A percentile compares a stretch with the other conserved stretches of the same genome.
phyloP scores from a whole-genome alignment of 2,113 vertebrate genomes.

The Peromyscus maniculatus region DNA sequence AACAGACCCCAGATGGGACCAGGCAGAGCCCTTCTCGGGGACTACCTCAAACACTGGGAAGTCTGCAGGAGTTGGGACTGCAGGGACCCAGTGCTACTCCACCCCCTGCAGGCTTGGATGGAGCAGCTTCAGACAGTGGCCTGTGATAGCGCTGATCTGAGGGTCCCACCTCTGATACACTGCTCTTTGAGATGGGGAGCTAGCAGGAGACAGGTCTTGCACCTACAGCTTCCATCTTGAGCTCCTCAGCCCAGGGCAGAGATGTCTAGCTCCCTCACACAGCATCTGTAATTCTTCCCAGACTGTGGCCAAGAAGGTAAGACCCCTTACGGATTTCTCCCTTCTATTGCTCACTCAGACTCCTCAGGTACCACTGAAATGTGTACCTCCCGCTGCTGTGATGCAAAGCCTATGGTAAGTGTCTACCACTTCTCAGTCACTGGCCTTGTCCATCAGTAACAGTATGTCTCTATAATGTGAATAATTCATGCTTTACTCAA shows the following conservation, averaged over 20 bases:
- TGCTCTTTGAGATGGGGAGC: no score
- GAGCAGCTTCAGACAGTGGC: not conserved
- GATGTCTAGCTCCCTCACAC: not conserved
- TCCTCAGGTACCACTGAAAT: not conserved
- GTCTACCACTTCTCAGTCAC: not conserved
- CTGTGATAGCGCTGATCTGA: not conserved
- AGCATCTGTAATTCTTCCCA: not conserved
- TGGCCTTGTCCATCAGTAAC: not conserved
- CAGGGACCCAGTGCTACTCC: not conserved
- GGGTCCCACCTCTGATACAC: not conserved
- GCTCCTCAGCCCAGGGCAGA: not conserved
- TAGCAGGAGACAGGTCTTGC: not conserved
- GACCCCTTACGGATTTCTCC: not conserved
- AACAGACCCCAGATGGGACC: not conserved
- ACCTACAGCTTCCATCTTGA: not conserved
- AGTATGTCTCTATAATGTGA: not conserved
- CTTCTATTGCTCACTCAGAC: not conserved
- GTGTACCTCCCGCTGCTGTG: not conserved
- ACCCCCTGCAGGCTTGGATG: no score
- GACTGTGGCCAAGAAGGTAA: not conserved
- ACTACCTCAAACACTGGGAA: not conserved
- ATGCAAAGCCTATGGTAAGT: not conserved
- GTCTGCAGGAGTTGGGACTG: not conserved
- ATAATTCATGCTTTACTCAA: not conserved
- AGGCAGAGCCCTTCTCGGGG: not conserved